Conservation (phyloP, 2,113 vertebrate species). For the Prietella phreatophila region DNA sequence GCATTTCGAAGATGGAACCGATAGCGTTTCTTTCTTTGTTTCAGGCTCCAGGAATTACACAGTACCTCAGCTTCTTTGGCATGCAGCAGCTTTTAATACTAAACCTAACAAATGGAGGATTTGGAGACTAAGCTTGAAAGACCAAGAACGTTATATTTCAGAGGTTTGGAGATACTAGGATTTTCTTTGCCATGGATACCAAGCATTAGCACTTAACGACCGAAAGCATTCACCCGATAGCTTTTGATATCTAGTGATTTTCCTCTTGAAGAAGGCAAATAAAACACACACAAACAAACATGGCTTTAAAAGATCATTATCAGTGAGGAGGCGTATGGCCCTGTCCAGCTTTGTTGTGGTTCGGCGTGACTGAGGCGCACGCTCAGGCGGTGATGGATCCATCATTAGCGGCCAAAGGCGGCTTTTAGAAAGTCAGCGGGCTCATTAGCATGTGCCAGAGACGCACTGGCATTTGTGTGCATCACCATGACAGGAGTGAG, state of each 20-base stretch:
- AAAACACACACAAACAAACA: neutral
- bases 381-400: neutral
- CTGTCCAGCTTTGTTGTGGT: slow-evolving; percentile 42
- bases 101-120: neutral
- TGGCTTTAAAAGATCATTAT: neutral
- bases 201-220: slow-evolving; percentile 8
- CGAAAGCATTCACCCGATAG: slow-evolving; percentile 33
- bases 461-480: slow-evolving; percentile 6
- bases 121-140: neutral
- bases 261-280: neutral
- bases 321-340: slow-evolving; percentile 15
- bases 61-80: neutral
- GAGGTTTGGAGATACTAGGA: neutral
- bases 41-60: neutral
- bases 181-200: neutral
- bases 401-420: slow-evolving; percentile 15
- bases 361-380: slow-evolving; percentile 27
- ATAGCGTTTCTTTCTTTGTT: neutral
- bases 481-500: slow-evolving; percentile 14
- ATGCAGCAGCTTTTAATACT: neutral
- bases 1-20: neutral
- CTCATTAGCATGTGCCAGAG: slow-evolving; percentile 49
- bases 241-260: slow-evolving; percentile 27
- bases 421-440: slow-evolving; percentile 35
- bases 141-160: neutral